Evolutionary conservation across 2,888 invertebrate species (phyloP).

Genomic region (Prenolepis imparis): DNA sequence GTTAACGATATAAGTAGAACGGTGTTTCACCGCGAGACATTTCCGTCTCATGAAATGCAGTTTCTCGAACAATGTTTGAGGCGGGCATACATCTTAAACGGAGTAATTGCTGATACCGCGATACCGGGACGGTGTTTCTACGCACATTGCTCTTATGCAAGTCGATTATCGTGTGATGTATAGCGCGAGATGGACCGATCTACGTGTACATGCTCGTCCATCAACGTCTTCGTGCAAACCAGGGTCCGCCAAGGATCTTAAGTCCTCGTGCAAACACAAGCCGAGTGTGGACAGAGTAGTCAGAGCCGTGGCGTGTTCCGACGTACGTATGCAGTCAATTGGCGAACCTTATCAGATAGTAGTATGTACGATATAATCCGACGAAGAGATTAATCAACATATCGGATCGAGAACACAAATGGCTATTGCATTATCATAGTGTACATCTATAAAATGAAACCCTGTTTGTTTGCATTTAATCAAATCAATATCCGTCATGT

Average conservation of each 20-base stretch:
- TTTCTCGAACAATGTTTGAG: conserved; percentile 34
- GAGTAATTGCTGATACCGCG: conserved; percentile 36
- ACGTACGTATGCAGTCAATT: conserved; percentile 19
- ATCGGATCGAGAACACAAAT: conserved; percentile 25
- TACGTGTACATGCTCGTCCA: conserved; percentile 30
- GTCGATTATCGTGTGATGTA: conserved; percentile 21
- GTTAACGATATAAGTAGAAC: conserved; percentile 6
- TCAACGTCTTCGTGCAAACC: conserved; percentile 46
- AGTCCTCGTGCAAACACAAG: conserved; percentile 40
- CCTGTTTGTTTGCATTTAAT: conserved; percentile 10
- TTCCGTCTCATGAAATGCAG: background rate
- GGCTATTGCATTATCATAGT: conserved; percentile 8
- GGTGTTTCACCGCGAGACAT: background rate
- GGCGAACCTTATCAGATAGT: conserved; percentile 60
- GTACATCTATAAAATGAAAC: conserved; percentile 2
- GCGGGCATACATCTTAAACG: conserved; percentile 23
- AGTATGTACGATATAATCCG: conserved; percentile 49
- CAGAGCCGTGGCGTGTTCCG: background rate
- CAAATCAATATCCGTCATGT: background rate
- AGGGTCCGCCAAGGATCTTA: conserved; percentile 26
- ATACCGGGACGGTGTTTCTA: conserved; percentile 11
- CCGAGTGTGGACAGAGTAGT: conserved; percentile 50
- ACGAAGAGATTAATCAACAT: conserved; percentile 57
- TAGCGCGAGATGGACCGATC: conserved; percentile 22
- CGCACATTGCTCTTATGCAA: conserved; percentile 20